Evolutionary conservation across 2,888 invertebrate species (phyloP), one percentile per base, ranked within the genome.

Genomic region (Yponomeuta sedellus): DNA sequence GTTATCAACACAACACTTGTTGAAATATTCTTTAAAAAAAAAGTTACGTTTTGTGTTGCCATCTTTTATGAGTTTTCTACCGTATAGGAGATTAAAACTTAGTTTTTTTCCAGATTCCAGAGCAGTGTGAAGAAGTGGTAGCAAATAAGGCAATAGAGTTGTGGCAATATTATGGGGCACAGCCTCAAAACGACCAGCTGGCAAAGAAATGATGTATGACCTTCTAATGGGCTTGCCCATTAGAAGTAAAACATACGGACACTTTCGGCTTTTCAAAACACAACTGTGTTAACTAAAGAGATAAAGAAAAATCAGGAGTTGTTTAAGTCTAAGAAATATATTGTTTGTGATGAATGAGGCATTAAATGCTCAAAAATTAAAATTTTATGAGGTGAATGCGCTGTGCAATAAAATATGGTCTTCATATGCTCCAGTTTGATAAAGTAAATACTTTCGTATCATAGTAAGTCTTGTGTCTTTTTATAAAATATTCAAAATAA

Each of bases 141-240:
- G 96, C 96, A 0, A 96, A 95, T 77, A 96, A 97, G 85, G 95
- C 96, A 1, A 95, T 97, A 8, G 97, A 97, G 75, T 91, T 95
- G 72, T 97, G 97, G 96, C 96, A 96, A 78, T 95, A 95, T 77
- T 94, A 96, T 80, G 96, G 96, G 67, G 94, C 88, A 2, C 89
- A 87, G 67, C 88, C 91, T 0, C 91, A 90, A 68, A 88, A 76
- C 66, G 91, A 91, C 66, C 85, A 82, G 65, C 74, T 90, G 2
- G 86, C 85, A 44, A 91, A 91, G 76, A 91, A 90, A 89, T 91
- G 91, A 91, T 90, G 89, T 78, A 90, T 89, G 90, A 90, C 90
- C 85, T 90, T 90, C 89, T 89, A 90, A 90, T 90, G 90, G 75
- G 88, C 16, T 1, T 2, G n/a, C 88, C 84, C 90, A 89, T 90